phyloP scores from a whole-genome alignment of 1,140 invertebrate species.

The Bombus ignitus region DNA sequence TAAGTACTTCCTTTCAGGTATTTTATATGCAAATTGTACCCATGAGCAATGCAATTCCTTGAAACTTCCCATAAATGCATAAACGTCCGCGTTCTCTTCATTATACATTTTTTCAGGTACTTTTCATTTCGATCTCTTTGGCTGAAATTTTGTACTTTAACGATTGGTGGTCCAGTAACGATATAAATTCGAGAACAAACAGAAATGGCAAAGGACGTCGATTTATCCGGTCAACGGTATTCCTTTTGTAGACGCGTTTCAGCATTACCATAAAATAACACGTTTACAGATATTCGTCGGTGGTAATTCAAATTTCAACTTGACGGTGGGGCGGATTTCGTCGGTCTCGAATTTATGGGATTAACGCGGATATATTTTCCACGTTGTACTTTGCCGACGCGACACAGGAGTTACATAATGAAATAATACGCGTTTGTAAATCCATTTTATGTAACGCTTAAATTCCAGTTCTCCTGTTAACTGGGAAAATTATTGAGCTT shows the following conservation, averaged over 20 bases:
- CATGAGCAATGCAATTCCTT: no score
- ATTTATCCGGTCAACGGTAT: background rate
- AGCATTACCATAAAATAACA: background rate
- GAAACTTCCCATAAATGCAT: no score
- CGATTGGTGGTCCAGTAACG: background rate
- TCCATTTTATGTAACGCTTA: constrained; percentile 33
- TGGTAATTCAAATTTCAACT: constrained; percentile 28
- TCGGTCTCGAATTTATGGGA: constrained; percentile 12
- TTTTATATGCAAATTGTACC: no score
- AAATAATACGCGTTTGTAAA: constrained; percentile 33
- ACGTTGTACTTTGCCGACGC: background rate
- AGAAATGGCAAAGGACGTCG: background rate
- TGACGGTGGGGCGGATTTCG: background rate
- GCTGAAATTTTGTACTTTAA: background rate
- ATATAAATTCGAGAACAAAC: background rate
- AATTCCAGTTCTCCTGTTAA: constrained; percentile 5
- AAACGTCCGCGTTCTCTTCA: no score
- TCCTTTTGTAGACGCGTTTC: background rate
- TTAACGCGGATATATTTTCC: constrained; percentile 18
- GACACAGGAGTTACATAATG: constrained; percentile 24
- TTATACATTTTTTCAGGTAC: background rate
- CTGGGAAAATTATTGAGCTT: constrained; percentile 1
- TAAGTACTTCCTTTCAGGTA: no score
- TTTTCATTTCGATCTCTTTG: background rate
- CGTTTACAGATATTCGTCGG: background rate